Evolutionary conservation across 2,888 invertebrate genomes (phyloP), one percentile per base, ranked within the genome.

Genomic region (Drosophila borealis): DNA sequence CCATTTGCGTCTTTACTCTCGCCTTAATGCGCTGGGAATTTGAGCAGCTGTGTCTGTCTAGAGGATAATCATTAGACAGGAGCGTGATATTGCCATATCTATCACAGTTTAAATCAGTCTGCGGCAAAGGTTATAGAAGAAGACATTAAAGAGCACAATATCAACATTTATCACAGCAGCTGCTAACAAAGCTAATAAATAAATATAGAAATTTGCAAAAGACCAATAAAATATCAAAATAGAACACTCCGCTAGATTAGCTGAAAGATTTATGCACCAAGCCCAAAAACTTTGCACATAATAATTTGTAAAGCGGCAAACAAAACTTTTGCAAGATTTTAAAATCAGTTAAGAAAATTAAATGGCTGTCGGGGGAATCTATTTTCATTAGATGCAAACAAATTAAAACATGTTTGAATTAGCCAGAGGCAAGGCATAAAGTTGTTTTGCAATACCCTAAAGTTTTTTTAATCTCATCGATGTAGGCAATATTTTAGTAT

Each of bases 1-100:
- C 44, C 19, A 33, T 60, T 39, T 64, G 21, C 29, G 50, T 17
- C 50, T 73, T 19, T 48, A 56, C 46, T 62, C 65, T 67, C 53
- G 36, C 61, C 81, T 72, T 74, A 81, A 80, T 83, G 72, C 69
- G 64, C 74, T 87, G 81, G 70, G 81, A 87, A 83, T 74, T 68
- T 44, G 56, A 59, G 42, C 81, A 81, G 81, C 69, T 81, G 81
- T 68, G 71, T 19, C 70, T 60, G 63, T 41, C 19, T 19, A 4
- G 19, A 21, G 59, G 41, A 65, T 67, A 77, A 67, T 57, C 67
- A 72, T 77, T 77, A 72, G 60, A 42, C 63, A 34, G 11, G 55
- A 19, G 46, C 60, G 49, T 64, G 56, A 44, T 54, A 45, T 21
- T 45, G 21, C 64, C 56, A 51, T 70, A 79, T 85, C 70, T 70